These are phyloP conservation scores for Elysia chlorotica DNA, from an alignment of 1,140 invertebrate genomes.

Conservation along the genomic window DNA sequence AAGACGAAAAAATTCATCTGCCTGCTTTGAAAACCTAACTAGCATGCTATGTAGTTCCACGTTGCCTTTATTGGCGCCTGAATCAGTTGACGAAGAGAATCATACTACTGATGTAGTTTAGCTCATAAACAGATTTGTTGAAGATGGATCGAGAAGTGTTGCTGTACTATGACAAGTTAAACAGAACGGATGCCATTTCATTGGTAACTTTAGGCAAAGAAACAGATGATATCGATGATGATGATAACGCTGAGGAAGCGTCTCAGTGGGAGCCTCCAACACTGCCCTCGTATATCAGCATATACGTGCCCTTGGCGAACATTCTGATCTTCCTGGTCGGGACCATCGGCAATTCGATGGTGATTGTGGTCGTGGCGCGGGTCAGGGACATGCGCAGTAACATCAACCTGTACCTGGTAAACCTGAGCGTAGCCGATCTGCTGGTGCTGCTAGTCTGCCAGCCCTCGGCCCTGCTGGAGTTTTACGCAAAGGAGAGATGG, in stretches of 20 bases:
- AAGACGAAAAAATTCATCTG: too few species aligned
- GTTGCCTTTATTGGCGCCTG: too few species aligned
- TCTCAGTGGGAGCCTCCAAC: background rate
- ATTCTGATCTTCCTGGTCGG: slow-evolving; percentile 83
- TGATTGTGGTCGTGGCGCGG: slow-evolving; percentile 88
- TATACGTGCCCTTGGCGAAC: slow-evolving; percentile 81
- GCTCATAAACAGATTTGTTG: too few species aligned
- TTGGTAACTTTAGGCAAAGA: too few species aligned
- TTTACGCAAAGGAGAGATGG: slow-evolving; percentile 46
- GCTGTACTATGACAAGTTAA: too few species aligned
- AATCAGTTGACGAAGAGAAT: too few species aligned
- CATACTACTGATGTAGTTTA: too few species aligned
- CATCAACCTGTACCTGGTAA: slow-evolving; percentile 85
- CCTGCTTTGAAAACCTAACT: too few species aligned
- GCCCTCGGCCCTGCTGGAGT: slow-evolving; percentile 42
- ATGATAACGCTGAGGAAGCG: background rate
- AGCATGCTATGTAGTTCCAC: too few species aligned
- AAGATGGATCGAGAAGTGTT: too few species aligned
- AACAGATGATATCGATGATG: too few species aligned
- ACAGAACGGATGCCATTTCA: too few species aligned
- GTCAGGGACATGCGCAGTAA: slow-evolving; percentile 92
- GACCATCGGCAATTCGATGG: slow-evolving; percentile 85
- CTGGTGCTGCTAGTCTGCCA: slow-evolving; percentile 42
- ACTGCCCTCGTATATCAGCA: slow-evolving; percentile 79
- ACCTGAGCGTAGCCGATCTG: slow-evolving; percentile 46